Percentiles rank a stretch among this genome's conserved stretches.
phyloP scores from a whole-genome alignment of 2,113 vertebrate species.

The Corydoras sp. region DNA sequence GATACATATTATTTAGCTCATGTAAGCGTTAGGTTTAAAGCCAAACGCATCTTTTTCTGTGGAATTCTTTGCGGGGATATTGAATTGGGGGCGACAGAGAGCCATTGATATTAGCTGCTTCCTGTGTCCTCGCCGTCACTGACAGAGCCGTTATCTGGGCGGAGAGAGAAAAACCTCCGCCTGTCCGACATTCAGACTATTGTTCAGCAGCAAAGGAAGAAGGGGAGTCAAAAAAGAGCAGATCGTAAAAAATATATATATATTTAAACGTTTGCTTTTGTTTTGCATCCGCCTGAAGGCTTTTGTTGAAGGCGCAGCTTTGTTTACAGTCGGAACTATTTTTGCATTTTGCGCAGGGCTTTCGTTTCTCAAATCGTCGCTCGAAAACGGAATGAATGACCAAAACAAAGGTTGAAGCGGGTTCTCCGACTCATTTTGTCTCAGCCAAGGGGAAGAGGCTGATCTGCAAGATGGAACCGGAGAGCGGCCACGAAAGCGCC shows the following conservation, averaged over 20 bases:
- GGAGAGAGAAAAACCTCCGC: slow-evolving; percentile 45
- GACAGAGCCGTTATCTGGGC: slow-evolving; percentile 52
- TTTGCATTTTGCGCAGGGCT: slow-evolving; percentile 31
- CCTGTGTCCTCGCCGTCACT: slow-evolving; percentile 24
- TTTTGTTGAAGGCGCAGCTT: neutral
- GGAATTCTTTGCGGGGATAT: no score
- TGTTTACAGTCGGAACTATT: slow-evolving; percentile 29
- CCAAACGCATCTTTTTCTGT: no score
- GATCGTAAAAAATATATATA: neutral
- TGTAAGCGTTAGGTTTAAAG: no score
- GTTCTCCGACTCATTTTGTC: slow-evolving; percentile 62
- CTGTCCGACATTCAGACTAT: neutral
- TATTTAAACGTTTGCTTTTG: neutral
- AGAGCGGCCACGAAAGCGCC: slow-evolving; percentile 50
- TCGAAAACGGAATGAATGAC: slow-evolving; percentile 73
- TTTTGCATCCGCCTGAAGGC: neutral
- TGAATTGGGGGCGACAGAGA: slow-evolving; percentile 57
- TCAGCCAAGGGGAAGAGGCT: slow-evolving; percentile 69
- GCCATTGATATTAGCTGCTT: slow-evolving; percentile 33
- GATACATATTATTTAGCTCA: no score
- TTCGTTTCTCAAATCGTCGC: slow-evolving; percentile 49
- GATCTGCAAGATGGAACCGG: slow-evolving; percentile 70
- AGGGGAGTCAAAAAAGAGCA: neutral
- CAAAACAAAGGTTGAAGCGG: slow-evolving; percentile 76
- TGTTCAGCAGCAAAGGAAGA: slow-evolving; percentile 4